phyloP scores from a whole-genome alignment of 2,113 vertebrate genomes.

The Benitochromis conjunctus region DNA sequence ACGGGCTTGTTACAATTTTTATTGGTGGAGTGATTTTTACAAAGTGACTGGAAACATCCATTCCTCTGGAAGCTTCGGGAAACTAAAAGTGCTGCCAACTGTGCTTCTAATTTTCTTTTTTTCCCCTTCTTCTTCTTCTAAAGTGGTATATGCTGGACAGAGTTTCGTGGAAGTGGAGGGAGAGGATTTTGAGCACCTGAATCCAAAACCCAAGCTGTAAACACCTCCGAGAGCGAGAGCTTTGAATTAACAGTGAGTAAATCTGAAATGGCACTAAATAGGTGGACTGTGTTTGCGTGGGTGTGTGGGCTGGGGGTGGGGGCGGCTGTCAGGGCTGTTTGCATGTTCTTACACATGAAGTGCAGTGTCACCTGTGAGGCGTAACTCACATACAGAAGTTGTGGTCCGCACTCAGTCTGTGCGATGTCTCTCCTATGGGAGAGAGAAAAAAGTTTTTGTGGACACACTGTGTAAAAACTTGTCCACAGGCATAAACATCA shows the following conservation, averaged over 20 bases:
- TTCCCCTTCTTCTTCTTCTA: background rate
- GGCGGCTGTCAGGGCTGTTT: background rate
- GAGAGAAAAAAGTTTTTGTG: background rate
- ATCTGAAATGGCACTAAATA: background rate
- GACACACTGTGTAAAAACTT: background rate
- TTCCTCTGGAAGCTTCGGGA: background rate
- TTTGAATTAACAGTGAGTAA: conserved; percentile 53
- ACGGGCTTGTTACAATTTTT: background rate
- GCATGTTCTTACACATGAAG: background rate
- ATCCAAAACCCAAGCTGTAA: background rate
- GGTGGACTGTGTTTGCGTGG: background rate
- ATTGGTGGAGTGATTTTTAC: background rate
- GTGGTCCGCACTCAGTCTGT: too few species aligned
- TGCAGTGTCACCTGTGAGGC: background rate
- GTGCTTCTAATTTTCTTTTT: background rate
- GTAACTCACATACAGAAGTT: background rate
- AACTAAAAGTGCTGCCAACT: background rate
- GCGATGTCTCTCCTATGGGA: background rate
- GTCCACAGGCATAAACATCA: background rate
- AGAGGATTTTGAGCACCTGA: conserved; percentile 1
- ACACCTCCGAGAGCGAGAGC: background rate
- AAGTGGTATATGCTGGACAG: background rate
- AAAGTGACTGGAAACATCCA: background rate
- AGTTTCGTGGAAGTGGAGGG: background rate
- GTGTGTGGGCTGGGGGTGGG: background rate